These are phyloP conservation scores for Eospalax fontanierii DNA, from an alignment of 2,797 vertebrate genomes.

Conservation along the genomic window DNA sequence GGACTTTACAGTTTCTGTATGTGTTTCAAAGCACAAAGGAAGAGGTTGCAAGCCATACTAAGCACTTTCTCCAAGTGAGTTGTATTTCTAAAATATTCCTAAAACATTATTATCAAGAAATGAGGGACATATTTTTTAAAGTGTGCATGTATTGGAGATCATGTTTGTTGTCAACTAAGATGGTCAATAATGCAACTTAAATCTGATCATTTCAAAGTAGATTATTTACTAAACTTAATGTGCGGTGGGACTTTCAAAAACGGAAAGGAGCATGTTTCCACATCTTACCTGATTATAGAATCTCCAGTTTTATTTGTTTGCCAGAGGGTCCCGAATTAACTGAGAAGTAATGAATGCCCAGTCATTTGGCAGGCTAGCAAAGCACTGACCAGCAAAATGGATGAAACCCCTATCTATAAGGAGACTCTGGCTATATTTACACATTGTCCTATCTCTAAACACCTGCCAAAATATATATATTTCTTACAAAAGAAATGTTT, in stretches of 20 bases:
- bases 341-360: background rate
- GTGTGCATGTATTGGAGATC: background rate
- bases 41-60: background rate
- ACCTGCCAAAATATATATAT: conserved; percentile 8
- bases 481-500: conserved; percentile 25
- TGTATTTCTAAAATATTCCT: background rate
- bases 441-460: background rate
- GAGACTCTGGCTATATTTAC: background rate
- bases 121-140: background rate
- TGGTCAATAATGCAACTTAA: background rate
- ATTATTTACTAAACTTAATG: background rate
- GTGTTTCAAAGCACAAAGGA: conserved; percentile 36
- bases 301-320: conserved; percentile 51
- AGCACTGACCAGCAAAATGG: background rate
- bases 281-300: background rate
- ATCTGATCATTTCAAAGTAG: background rate
- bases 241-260: background rate
- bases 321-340: background rate
- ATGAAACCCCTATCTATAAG: background rate
- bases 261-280: background rate
- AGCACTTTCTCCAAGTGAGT: background rate
- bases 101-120: background rate
- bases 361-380: background rate
- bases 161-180: background rate
- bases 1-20: background rate